phyloP scores from a whole-genome alignment of 2,888 invertebrate species.

The Parnassius apollo region DNA sequence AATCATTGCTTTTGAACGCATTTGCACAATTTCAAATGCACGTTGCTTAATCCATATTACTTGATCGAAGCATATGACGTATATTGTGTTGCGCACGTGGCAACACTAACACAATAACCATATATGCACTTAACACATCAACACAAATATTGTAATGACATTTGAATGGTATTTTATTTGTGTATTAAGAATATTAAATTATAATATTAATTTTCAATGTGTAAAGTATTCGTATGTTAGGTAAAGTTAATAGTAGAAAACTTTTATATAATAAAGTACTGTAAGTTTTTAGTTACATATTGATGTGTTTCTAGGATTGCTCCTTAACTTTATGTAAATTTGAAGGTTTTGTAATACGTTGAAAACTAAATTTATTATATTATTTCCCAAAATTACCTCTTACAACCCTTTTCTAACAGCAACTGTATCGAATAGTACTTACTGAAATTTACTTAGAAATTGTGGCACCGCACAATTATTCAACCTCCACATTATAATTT shows the following conservation, averaged over 20 bases:
- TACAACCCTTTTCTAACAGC: constrained; percentile 18
- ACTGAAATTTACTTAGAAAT: constrained; percentile 16
- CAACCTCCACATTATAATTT: constrained; percentile 56
- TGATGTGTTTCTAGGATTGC: neutral
- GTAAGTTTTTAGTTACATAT: no score
- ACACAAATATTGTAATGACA: no score
- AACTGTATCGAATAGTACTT: constrained; percentile 20
- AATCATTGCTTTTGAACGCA: constrained; percentile 11
- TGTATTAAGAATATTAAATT: neutral
- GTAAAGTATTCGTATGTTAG: no score
- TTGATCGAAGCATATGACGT: neutral
- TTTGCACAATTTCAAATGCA: constrained; percentile 15
- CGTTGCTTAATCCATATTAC: constrained; percentile 8
- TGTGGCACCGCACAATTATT: constrained; percentile 67
- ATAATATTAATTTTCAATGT: neutral
- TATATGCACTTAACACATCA: no score
- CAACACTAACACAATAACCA: neutral
- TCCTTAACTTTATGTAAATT: constrained; percentile 18
- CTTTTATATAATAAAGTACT: no score
- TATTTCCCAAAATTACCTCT: constrained; percentile 14
- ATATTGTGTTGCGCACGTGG: constrained; percentile 3
- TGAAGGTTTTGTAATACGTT: neutral
- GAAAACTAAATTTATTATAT: constrained; percentile 1
- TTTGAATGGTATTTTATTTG: no score
- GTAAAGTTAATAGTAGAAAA: no score